Percentiles rank a stretch among this genome's conserved stretches.
Evolutionary conservation across 2,797 vertebrate genomes (phyloP).

Genomic region (Sarcophilus harrisii): DNA sequence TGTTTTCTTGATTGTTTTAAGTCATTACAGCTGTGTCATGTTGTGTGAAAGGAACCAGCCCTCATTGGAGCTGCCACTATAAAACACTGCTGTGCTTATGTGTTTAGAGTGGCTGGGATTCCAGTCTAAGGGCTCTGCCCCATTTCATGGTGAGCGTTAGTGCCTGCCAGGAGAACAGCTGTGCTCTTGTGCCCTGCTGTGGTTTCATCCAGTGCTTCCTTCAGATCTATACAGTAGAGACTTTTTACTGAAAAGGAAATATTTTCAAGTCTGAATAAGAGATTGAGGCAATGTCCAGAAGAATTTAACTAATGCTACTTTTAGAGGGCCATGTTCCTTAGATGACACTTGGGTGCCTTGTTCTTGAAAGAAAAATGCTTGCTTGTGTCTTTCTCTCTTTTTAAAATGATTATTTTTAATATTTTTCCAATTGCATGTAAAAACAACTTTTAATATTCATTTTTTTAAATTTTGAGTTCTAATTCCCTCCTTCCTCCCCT

Average conservation of each 20-base stretch:
- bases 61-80: slow-evolving; percentile 61
- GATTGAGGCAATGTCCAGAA: background rate
- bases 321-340: background rate
- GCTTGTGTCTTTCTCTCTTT: background rate
- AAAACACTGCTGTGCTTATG: slow-evolving; percentile 69
- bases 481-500: background rate
- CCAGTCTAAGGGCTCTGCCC: slow-evolving; percentile 61
- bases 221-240: slow-evolving; percentile 42
- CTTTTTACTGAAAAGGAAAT: background rate
- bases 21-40: slow-evolving; percentile 71
- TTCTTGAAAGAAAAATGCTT: background rate
- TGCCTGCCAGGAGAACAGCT: slow-evolving; percentile 66
- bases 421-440: background rate
- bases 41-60: slow-evolving; percentile 55
- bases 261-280: slow-evolving; percentile 8
- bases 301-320: background rate
- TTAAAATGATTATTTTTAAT: background rate
- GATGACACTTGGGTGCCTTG: background rate
- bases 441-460: background rate
- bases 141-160: background rate
- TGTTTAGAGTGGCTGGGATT: slow-evolving; percentile 32
- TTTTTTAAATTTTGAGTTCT: background rate
- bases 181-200: slow-evolving; percentile 42
- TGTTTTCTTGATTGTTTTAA: slow-evolving; percentile 48
- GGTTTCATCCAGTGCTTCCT: slow-evolving; percentile 40